These are phyloP conservation scores for Agrilus planipennis DNA, from an alignment of 1,140 invertebrate genomes.

Conservation along the genomic window DNA sequence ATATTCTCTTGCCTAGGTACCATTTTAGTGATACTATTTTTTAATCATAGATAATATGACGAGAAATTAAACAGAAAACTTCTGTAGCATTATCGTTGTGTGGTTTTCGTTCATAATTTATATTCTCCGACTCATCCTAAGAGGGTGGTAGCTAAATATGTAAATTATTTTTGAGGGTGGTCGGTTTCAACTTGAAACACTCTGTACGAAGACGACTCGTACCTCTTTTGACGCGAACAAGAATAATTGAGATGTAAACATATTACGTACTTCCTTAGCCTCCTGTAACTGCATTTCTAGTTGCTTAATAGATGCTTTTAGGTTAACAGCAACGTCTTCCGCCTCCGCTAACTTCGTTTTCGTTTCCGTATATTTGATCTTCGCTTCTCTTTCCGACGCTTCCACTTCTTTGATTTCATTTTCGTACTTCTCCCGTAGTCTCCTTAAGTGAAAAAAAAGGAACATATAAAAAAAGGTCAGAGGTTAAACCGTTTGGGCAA, in stretches of 20 bases:
- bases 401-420: conserved; percentile 52
- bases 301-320: conserved; percentile 36
- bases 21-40: neutral
- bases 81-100: no score
- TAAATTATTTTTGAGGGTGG: no score
- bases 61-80: no score
- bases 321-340: conserved; percentile 43
- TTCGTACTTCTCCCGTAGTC: conserved; percentile 62
- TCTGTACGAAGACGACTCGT: no score
- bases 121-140: neutral
- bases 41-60: neutral
- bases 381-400: conserved; percentile 42
- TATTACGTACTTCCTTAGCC: conserved; percentile 40
- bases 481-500: no score
- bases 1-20: neutral
- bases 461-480: conserved; percentile 6
- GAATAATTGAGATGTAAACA: no score
- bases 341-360: conserved; percentile 43
- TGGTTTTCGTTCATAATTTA: no score
- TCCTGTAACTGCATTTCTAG: conserved; percentile 40
- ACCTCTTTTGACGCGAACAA: no score
- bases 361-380: conserved; percentile 42
- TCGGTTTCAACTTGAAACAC: no score
- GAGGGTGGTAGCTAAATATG: no score
- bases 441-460: conserved; percentile 36